Conservation (phyloP, 2,888 invertebrate species). For the Dryomyza anilis region DNA sequence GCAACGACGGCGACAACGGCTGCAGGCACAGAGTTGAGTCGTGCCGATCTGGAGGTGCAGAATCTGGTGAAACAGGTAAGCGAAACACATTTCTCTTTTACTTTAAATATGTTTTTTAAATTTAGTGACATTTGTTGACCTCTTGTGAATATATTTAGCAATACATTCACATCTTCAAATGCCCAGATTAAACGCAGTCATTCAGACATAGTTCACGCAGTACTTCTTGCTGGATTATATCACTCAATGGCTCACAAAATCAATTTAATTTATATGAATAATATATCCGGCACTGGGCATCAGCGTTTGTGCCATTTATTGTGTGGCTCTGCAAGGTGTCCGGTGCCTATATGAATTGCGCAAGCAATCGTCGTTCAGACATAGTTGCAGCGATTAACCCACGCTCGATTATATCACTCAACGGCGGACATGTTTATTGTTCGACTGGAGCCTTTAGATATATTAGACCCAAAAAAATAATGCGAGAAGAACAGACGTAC, state of each 20-base stretch:
- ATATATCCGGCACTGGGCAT: background rate
- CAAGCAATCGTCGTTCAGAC: conserved; percentile 53
- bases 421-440: conserved; percentile 51
- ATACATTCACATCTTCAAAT: background rate
- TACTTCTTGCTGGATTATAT: background rate
- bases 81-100: conserved; percentile 3
- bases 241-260: background rate
- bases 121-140: no score
- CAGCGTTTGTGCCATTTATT: no score
- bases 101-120: conserved; percentile 22
- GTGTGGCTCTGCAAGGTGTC: no score
- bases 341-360: conserved; percentile 31
- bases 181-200: background rate
- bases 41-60: conserved; percentile 75
- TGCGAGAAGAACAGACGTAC: no score
- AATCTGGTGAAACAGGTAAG: conserved; percentile 74
- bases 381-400: conserved; percentile 54
- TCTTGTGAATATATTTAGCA: no score
- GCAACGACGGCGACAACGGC: no score
- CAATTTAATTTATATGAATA: background rate
- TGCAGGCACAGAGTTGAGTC: conserved; percentile 67
- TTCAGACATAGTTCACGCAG: no score
- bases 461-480: no score
- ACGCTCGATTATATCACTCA: conserved; percentile 61
- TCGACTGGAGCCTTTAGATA: no score